Conservation (phyloP, 2,888 invertebrate genomes). For the Bursaphelenchus okinawaensis region DNA sequence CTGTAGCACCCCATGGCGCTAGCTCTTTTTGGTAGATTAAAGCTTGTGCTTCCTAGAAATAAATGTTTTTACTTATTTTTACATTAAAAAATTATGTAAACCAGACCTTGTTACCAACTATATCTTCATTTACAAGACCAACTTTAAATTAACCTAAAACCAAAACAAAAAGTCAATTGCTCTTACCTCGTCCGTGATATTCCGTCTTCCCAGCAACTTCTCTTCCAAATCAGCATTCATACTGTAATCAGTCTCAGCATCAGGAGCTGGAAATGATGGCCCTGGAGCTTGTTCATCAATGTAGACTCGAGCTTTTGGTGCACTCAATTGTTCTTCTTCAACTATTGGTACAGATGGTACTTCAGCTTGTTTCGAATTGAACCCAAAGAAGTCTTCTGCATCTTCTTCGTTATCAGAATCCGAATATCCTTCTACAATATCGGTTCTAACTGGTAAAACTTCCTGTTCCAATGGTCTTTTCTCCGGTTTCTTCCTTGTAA, state of each 20-base stretch:
- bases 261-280: conserved; percentile 27
- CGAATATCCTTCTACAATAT: conserved; percentile 11
- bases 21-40: conserved; percentile 32
- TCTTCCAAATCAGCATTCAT: neutral
- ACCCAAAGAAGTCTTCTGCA: conserved; percentile 34
- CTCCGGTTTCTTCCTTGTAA: neutral
- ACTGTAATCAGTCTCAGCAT: neutral
- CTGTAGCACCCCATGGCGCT: conserved; percentile 35
- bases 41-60: conserved; percentile 18
- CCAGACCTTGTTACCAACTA: neutral
- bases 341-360: neutral
- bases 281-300: conserved; percentile 21
- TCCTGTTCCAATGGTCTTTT: neutral
- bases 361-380: conserved; percentile 20
- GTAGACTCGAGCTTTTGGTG: conserved; percentile 9
- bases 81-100: neutral
- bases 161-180: too few relatives aligned
- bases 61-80: too few relatives aligned
- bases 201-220: conserved; percentile 1
- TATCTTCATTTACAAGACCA: too few relatives aligned
- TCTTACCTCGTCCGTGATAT: conserved; percentile 7
- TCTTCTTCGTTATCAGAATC: conserved; percentile 10
- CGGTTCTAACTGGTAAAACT: neutral
- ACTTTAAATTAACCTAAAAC: too few relatives aligned
- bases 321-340: neutral